Evolutionary conservation across 1,140 invertebrate species (phyloP).

Genomic region (Drosophila triauraria): DNA sequence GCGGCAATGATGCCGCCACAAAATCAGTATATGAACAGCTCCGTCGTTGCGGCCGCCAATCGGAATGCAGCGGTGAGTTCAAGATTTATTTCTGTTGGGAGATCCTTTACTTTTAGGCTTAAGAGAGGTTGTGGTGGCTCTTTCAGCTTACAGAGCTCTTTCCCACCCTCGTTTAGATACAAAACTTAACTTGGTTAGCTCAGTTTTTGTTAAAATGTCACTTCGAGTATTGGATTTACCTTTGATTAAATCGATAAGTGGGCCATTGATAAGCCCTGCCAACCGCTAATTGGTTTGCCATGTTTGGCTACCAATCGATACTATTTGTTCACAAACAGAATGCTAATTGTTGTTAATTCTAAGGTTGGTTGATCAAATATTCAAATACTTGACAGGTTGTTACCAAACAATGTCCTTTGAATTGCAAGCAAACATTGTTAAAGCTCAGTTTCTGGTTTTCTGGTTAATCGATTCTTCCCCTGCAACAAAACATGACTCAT

Average conservation of each 20-base stretch:
- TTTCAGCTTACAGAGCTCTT: background rate
- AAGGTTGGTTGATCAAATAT: conserved; percentile 3
- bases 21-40: conserved; percentile 83
- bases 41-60: conserved; percentile 75
- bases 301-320: conserved; percentile 13
- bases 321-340: conserved; percentile 4
- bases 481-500: conserved; percentile 13
- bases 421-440: background rate
- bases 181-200: background rate
- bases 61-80: conserved; percentile 83
- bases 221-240: background rate
- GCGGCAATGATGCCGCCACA: conserved; percentile 79
- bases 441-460: too few relatives aligned
- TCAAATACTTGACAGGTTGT: background rate
- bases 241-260: conserved; percentile 19
- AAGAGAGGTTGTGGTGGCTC: background rate
- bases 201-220: background rate
- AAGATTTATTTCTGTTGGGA: background rate
- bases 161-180: background rate
- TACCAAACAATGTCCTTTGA: background rate
- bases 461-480: background rate
- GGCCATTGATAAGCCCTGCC: conserved; percentile 6
- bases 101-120: background rate
- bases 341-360: conserved; percentile 5
- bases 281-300: conserved; percentile 10